Evolutionary conservation across 1,140 invertebrate genomes (phyloP), one percentile per base, ranked within the genome.

Genomic region (Ceratoteleas bidentatus): DNA sequence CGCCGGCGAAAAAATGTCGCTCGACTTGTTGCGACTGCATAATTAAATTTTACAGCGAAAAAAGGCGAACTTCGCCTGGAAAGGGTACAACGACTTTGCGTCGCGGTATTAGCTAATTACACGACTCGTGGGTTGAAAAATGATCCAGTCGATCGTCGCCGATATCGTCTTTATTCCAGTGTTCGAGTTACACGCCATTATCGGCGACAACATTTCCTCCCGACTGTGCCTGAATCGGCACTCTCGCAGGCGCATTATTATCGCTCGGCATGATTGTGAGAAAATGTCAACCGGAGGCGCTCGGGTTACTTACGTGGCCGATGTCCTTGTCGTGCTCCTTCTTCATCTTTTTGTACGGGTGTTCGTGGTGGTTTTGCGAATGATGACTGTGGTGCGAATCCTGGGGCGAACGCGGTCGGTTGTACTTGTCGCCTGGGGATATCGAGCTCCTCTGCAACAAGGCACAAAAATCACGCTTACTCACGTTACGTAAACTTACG

Each of bases 371-470:
- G 83, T 90, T 90, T 73, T 88, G 86, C 14, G 87, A 85, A 76
- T 91, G 90, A 78, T 91, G 90, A 45, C 86, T 84, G 72, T 91
- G 90, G 84, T 90, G 90, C n/a, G 87, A 70, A 58, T 92, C 90
- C 64, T 87, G 93, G n/a, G 95, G 94, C 86, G 94, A 95, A 89
- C 94, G 92, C 77, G 95, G 93, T 87, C 96, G 92, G 45, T 81
- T 91, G 78, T 92, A 92, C 77, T 92, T 92, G 80, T 92, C 90
- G 49, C 87, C 88, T 6, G 91, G 91, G 16, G 91, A 92, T 89
- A 92, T 91, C 62, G 91, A 91, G 52, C 89, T 96, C 88, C 96
- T 94, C 96, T 97, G 93, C 57, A 94, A 94, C 76, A n/a, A n/a
- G n/a, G n/a, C n/a, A n/a, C n/a, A 62, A 65, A 82, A 74, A 66